phyloP scores from a whole-genome alignment of 2,888 invertebrate genomes.

The Latheticus oryzae region DNA sequence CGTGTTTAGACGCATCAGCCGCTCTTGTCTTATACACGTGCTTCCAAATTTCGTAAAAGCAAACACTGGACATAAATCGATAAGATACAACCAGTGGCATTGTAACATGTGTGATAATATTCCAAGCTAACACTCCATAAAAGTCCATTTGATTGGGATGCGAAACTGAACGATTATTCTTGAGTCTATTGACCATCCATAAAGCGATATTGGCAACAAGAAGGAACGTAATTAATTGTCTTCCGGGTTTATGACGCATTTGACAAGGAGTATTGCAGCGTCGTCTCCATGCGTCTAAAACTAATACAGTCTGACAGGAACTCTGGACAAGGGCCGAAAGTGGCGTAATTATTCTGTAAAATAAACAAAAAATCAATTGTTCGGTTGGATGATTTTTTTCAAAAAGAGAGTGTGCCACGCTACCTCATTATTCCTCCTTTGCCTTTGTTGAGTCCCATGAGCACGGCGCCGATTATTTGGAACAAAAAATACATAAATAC shows the following conservation, averaged over 20 bases:
- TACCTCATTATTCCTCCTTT: constrained; percentile 52
- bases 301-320: constrained; percentile 79
- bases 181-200: constrained; percentile 85
- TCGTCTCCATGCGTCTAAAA: constrained; percentile 78
- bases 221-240: constrained; percentile 85
- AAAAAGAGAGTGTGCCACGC: not conserved
- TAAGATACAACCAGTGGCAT: constrained; percentile 89
- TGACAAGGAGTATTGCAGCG: constrained; percentile 76
- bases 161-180: constrained; percentile 82
- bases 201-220: constrained; percentile 82
- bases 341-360: constrained; percentile 73
- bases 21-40: constrained; percentile 77
- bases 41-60: constrained; percentile 92
- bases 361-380: not conserved
- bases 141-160: constrained; percentile 84
- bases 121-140: constrained; percentile 89
- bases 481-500: constrained; percentile 88
- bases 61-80: constrained; percentile 89
- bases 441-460: constrained; percentile 67
- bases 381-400: constrained; percentile 2
- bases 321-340: constrained; percentile 80
- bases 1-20: constrained; percentile 1
- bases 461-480: constrained; percentile 81
- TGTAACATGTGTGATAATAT: constrained; percentile 86
- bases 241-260: constrained; percentile 79